Evolutionary conservation across 2,797 vertebrate species (phyloP).

Genomic region (Tenualosa ilisha): DNA sequence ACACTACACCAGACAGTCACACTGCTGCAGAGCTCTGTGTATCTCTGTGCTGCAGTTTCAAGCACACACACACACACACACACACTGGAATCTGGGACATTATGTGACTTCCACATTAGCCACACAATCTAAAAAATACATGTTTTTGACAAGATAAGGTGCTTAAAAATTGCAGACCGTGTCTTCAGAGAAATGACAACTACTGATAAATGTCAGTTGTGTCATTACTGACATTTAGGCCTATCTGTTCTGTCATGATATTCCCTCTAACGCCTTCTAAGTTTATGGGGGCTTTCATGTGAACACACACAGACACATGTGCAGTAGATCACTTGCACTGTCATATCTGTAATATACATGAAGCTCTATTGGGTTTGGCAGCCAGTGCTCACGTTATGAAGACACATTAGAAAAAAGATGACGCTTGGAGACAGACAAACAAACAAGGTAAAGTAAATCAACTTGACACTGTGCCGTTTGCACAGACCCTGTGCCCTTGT

Average conservation of each 20-base stretch:
- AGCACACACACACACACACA: slow-evolving; percentile 3
- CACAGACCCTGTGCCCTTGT: slow-evolving; percentile 7
- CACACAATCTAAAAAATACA: background rate
- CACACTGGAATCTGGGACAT: slow-evolving; percentile 19
- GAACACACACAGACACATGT: background rate
- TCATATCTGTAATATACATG: background rate
- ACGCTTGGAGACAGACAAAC: background rate
- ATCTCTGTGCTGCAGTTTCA: background rate
- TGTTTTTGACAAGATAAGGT: background rate
- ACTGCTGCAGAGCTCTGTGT: background rate
- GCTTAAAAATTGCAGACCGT: background rate
- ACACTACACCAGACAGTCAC: background rate
- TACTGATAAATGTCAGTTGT: background rate
- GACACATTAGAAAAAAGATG: background rate
- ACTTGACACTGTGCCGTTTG: slow-evolving; percentile 7
- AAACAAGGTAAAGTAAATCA: background rate
- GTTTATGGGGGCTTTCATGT: background rate
- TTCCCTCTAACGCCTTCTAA: background rate
- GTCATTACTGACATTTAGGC: background rate
- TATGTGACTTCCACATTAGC: background rate
- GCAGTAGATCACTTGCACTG: background rate
- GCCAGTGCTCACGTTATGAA: background rate
- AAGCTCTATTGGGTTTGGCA: background rate
- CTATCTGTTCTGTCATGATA: background rate
- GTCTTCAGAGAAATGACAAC: background rate